phyloP scores from a whole-genome alignment of 2,113 vertebrate species.

The Scomber japonicus region DNA sequence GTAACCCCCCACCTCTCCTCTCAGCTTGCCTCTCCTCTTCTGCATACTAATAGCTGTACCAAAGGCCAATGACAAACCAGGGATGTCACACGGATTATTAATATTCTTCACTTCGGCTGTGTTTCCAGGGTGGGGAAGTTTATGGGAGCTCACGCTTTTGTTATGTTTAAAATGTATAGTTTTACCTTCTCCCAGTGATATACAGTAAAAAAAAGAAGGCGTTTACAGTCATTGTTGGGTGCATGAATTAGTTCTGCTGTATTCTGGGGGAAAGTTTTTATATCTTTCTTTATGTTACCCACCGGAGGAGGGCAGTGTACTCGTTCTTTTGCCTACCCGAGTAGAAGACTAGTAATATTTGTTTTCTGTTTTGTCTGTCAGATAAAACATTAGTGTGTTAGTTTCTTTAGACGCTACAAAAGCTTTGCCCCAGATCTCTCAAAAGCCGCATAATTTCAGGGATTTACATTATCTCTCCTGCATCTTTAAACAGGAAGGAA shows the following conservation, averaged over 20 bases:
- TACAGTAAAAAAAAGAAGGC: conserved; percentile 38
- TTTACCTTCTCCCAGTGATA: background rate
- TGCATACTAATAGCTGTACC: conserved; percentile 80
- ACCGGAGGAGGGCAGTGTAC: conserved; percentile 70
- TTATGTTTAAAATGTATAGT: conserved; percentile 29
- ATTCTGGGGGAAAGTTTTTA: background rate
- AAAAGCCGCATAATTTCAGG: conserved; percentile 51
- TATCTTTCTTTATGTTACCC: conserved; percentile 9
- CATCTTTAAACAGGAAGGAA: conserved; percentile 83
- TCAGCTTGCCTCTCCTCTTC: conserved; percentile 58
- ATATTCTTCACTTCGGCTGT: conserved; percentile 44
- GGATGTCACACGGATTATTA: conserved; percentile 66
- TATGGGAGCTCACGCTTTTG: conserved; percentile 43
- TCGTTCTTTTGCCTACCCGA: background rate
- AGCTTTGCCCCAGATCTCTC: conserved; percentile 41
- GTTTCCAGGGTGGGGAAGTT: conserved; percentile 31
- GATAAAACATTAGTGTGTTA: conserved; percentile 30
- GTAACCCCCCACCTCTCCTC: conserved; percentile 48
- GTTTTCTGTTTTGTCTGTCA: conserved; percentile 5
- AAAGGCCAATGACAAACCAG: conserved; percentile 63
- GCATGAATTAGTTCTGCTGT: background rate
- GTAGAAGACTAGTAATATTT: background rate
- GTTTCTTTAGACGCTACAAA: conserved; percentile 31
- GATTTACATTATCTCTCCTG: conserved; percentile 48
- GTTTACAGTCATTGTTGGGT: background rate